Evolutionary conservation across 1,140 invertebrate genomes (phyloP).

Genomic region (Contarinia nasturtii): DNA sequence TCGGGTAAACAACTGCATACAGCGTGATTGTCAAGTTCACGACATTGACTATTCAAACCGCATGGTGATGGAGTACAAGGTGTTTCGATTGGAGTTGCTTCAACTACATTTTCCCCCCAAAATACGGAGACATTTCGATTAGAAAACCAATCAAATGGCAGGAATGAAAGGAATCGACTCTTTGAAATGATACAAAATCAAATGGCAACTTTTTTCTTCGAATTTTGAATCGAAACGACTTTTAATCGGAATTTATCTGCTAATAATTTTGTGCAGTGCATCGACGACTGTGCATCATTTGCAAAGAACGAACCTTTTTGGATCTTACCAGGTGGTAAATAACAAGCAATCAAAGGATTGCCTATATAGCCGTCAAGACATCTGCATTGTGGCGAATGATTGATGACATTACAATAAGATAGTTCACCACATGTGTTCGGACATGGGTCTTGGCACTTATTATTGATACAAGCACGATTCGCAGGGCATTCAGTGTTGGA

Average conservation of each 20-base stretch:
- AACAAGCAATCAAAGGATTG: conserved; percentile 49
- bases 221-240: neutral
- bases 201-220: too few relatives aligned
- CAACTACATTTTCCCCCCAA: neutral
- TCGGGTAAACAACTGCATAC: conserved; percentile 49
- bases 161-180: neutral
- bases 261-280: neutral
- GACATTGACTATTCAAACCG: conserved; percentile 50
- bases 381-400: conserved; percentile 63
- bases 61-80: conserved; percentile 48
- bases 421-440: conserved; percentile 60
- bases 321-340: conserved; percentile 19
- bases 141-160: neutral
- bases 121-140: conserved; percentile 2
- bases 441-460: conserved; percentile 68
- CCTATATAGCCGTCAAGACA: conserved; percentile 57
- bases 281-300: neutral
- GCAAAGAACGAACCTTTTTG: neutral
- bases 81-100: conserved; percentile 17
- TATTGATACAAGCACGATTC: conserved; percentile 57
- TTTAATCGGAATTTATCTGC: neutral
- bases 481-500: conserved; percentile 58
- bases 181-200: too few relatives aligned
- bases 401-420: conserved; percentile 60
- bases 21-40: conserved; percentile 37